phyloP scores from a whole-genome alignment of 2,113 vertebrate species.

The human (Homo sapiens) region DNA sequence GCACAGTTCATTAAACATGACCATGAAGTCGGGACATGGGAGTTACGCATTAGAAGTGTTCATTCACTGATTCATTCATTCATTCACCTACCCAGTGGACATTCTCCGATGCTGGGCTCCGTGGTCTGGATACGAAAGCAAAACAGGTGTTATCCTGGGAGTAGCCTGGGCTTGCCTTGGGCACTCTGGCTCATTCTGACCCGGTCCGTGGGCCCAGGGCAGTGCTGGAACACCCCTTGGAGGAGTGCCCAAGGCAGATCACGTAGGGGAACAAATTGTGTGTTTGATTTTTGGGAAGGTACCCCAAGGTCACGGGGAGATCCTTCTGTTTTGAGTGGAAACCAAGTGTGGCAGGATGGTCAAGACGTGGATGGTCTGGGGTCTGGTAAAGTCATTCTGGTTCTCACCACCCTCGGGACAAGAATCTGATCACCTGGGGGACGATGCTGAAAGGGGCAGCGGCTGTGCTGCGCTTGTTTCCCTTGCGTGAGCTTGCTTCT shows the following conservation, averaged over 20 bases:
- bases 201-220: neutral
- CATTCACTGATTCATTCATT: neutral
- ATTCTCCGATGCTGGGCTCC: neutral
- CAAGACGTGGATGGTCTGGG: neutral
- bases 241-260: neutral
- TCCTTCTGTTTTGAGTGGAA: neutral
- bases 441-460: neutral
- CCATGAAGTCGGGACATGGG: neutral
- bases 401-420: neutral
- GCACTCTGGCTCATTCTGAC: neutral
- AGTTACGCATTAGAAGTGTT: neutral
- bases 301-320: neutral
- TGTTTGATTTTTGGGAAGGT: neutral
- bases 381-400: neutral
- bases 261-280: neutral
- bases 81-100: too few relatives aligned
- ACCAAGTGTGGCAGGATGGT: too few relatives aligned
- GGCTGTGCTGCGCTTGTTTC: rapidly evolving
- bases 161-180: neutral
- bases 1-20: neutral
- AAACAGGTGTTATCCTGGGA: neutral
- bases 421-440: too few relatives aligned
- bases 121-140: neutral
- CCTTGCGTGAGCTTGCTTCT: rapidly evolving
- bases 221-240: too few relatives aligned